Base-by-base conservation (phyloP, 2,113 vertebrate species). In the Thomomys bottae region DNA sequence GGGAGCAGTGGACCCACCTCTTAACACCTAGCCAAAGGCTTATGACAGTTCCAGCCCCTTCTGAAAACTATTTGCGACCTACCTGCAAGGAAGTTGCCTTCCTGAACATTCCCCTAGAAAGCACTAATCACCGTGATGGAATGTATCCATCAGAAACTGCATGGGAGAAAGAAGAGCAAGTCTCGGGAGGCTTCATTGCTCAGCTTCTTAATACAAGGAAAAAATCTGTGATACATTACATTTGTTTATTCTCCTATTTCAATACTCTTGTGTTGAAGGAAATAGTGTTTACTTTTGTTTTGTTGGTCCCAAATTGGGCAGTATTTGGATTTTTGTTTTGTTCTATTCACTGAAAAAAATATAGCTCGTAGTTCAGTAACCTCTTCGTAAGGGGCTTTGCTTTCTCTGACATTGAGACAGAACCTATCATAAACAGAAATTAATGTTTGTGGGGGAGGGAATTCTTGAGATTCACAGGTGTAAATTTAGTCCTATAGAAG, bases 11-110 rank as follows among this genome's bases (percentile, higher is more conserved):
- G 85, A 95, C 84, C 78, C 73, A 63, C 90, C 82, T 88, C 86
- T n/a, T 95, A 18, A 83, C 76, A 75, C 75, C 90, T 94, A 73
- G 90, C 88, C 49, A 30, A 84, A 94, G 86, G 67, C 90, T 72
- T 63, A 70, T 79, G 3, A 87, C 93, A 84, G 88, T 92, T 80
- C 2, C 86, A 42, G n/a, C 24, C 86, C 57, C 72, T 82, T 70
- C 92, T 78, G 94, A 89, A 93, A 77, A 89, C 57, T 86, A 0
- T 57, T 54, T 85, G 88, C 92, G 92, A 93, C 73, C 86, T 63
- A 45, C 87, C 93, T 95, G 93, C 90, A 49, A 71, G 77, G 84
- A 90, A 78, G 76, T 92, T 94, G 77, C 84, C 86, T 79, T 88
- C 38, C 93, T 32, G 88, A 82, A 90, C 86, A 49, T 75, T 64